These are phyloP conservation scores for Geotrupes spiniger DNA, from an alignment of 2,888 invertebrate species.

Conservation along the genomic window DNA sequence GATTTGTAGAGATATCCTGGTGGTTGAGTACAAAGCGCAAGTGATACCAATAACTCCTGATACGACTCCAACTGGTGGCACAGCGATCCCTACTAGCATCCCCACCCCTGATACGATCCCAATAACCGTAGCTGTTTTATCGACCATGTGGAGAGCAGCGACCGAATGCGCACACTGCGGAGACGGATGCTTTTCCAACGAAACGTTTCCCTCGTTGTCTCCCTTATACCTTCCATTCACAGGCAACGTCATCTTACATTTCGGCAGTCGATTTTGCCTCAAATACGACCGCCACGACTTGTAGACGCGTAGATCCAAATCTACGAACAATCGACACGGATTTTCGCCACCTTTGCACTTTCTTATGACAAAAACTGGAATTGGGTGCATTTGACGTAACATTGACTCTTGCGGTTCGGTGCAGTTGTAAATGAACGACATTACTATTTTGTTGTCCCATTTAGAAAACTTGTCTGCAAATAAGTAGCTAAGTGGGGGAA, in stretches of 20 bases:
- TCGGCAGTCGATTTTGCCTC: conserved; percentile 53
- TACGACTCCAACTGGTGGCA: conserved; percentile 51
- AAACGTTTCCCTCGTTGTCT: conserved; percentile 29
- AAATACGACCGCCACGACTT: conserved; percentile 56
- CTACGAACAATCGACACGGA: conserved; percentile 43
- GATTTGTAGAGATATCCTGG: conserved; percentile 51
- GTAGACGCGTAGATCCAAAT: conserved; percentile 54
- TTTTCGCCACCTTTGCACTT: conserved; percentile 39
- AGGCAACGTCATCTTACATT: conserved; percentile 57
- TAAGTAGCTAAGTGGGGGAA: too few relatives aligned
- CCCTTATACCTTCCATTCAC: conserved; percentile 50
- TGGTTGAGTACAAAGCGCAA: conserved; percentile 54
- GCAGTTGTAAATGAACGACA: conserved; percentile 27
- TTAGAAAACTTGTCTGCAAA: conserved; percentile 19
- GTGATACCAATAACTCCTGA: conserved; percentile 39
- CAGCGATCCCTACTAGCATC: conserved; percentile 52
- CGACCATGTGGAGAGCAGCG: conserved; percentile 35
- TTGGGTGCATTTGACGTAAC: conserved; percentile 35
- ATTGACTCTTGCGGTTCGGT: conserved; percentile 38
- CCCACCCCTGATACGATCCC: conserved; percentile 52
- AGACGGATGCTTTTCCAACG: conserved; percentile 37
- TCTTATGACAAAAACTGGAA: conserved; percentile 43
- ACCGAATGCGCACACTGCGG: conserved; percentile 39
- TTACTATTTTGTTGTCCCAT: conserved; percentile 23
- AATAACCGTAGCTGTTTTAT: conserved; percentile 36